phyloP scores from a whole-genome alignment of 92 coral and sea anemone genomes.

The Phenganax marumi region DNA sequence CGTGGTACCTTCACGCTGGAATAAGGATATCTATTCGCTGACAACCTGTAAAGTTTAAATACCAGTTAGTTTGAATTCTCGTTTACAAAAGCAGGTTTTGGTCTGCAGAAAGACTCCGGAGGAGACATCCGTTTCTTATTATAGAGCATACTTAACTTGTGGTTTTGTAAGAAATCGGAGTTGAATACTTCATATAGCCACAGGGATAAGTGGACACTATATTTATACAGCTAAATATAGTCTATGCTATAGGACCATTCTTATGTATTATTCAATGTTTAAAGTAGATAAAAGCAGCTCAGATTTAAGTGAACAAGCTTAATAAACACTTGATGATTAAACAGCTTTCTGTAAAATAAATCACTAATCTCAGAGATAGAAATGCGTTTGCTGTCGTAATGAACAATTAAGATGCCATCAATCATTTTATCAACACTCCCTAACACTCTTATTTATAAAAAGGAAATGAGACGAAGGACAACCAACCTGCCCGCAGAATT shows the following conservation, averaged over 20 bases:
- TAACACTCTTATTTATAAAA: conserved; percentile 3
- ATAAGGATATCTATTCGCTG: too few relatives aligned
- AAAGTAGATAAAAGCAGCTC: conserved; percentile 1
- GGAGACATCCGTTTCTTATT: conserved; percentile 10
- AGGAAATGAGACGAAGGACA: conserved; percentile 2
- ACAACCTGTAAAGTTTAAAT: too few relatives aligned
- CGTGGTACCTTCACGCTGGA: too few relatives aligned
- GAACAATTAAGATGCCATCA: conserved; percentile 51
- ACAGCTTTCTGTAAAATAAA: not conserved
- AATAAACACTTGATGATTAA: conserved; percentile 17
- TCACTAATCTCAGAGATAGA: conserved; percentile 13
- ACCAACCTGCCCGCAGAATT: not conserved
- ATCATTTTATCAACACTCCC: conserved; percentile 33
- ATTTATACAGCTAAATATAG: conserved; percentile 16
- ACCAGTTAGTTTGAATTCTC: too few relatives aligned
- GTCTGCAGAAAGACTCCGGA: not conserved
- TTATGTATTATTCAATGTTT: conserved; percentile 20
- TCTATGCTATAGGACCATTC: not conserved
- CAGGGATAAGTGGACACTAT: conserved; percentile 3
- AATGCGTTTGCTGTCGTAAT: conserved; percentile 19
- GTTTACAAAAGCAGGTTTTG: not conserved
- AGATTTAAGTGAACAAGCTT: not conserved
- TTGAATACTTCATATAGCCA: not conserved
- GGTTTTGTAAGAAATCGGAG: not conserved
- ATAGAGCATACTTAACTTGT: conserved; percentile 12